Conservation (phyloP, 2,888 invertebrate genomes). For the Autographa pulchrina region DNA sequence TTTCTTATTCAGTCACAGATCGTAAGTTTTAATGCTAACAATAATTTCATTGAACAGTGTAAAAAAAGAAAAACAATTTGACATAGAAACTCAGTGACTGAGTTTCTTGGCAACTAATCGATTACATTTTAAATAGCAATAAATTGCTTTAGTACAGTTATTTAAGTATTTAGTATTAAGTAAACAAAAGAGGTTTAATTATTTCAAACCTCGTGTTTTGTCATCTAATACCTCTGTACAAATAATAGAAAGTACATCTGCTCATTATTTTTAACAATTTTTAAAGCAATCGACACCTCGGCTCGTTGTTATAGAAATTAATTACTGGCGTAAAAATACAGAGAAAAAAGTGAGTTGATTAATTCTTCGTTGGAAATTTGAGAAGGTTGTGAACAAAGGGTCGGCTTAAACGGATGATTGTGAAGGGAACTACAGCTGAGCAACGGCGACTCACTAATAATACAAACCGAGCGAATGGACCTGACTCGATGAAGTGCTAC, state of each 20-base stretch:
- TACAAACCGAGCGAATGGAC: slow-evolving; percentile 64
- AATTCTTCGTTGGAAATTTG: slow-evolving; percentile 82
- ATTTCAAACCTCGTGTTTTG: slow-evolving; percentile 57
- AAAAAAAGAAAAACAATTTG: slow-evolving; percentile 57
- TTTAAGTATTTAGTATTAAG: too few species aligned
- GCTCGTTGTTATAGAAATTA: slow-evolving; percentile 81
- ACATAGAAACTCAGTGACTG: slow-evolving; percentile 56
- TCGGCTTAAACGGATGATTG: slow-evolving; percentile 62
- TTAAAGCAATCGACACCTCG: slow-evolving; percentile 83
- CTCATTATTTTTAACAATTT: slow-evolving; percentile 81
- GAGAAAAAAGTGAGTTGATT: slow-evolving; percentile 79
- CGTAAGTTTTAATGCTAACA: slow-evolving; percentile 44
- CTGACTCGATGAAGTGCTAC: slow-evolving; percentile 65
- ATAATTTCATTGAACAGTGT: slow-evolving; percentile 46
- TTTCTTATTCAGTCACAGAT: slow-evolving; percentile 47
- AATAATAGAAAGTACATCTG: slow-evolving; percentile 69
- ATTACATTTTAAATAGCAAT: slow-evolving; percentile 69
- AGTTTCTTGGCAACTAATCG: slow-evolving; percentile 68
- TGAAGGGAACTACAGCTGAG: slow-evolving; percentile 55
- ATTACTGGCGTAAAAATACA: slow-evolving; percentile 79
- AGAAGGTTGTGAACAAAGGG: slow-evolving; percentile 84
- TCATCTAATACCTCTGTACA: slow-evolving; percentile 70
- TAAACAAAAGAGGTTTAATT: slow-evolving; percentile 18
- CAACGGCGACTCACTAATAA: slow-evolving; percentile 28
- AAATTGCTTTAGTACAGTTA: slow-evolving; percentile 61